These are phyloP conservation scores for Spinus olivaceus DNA, from an alignment of 2,797 vertebrate species.

Conservation along the genomic window DNA sequence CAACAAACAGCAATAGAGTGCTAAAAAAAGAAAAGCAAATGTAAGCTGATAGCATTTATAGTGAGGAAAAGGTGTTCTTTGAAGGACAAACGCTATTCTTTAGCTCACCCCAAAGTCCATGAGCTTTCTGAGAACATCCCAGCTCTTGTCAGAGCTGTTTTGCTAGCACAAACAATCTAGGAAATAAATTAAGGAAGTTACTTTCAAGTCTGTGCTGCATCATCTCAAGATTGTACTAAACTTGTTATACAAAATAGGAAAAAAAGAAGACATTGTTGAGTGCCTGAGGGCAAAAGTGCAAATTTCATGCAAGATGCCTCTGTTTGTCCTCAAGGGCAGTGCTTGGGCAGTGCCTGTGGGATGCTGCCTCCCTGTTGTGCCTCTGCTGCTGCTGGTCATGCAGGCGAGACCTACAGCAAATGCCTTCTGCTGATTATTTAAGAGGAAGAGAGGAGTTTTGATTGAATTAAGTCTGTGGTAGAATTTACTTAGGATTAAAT, in stretches of 20 bases:
- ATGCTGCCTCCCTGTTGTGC: not conserved
- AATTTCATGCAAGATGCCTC: not conserved
- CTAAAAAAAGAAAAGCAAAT: not conserved
- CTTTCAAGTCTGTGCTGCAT: not conserved
- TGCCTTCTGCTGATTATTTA: not conserved
- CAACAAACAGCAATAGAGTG: not conserved
- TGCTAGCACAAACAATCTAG: not conserved
- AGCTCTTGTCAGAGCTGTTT: not conserved
- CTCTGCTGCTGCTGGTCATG: not conserved
- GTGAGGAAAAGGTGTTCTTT: not conserved
- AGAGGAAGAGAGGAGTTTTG: not conserved
- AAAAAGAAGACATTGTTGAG: not conserved
- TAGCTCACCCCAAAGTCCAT: not conserved
- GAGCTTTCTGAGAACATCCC: not conserved
- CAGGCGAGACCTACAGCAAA: not conserved
- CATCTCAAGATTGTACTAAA: not conserved
- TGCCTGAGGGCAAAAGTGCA: not conserved
- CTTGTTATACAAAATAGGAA: not conserved
- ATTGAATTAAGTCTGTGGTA: not conserved
- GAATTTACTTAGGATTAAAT: not conserved
- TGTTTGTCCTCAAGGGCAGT: not conserved
- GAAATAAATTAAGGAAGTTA: not conserved
- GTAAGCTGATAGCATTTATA: not conserved
- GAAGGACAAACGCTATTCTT: not conserved
- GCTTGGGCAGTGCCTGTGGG: not conserved